phyloP scores from a whole-genome alignment of 2,113 vertebrate genomes.

The Daubentonia madagascariensis region DNA sequence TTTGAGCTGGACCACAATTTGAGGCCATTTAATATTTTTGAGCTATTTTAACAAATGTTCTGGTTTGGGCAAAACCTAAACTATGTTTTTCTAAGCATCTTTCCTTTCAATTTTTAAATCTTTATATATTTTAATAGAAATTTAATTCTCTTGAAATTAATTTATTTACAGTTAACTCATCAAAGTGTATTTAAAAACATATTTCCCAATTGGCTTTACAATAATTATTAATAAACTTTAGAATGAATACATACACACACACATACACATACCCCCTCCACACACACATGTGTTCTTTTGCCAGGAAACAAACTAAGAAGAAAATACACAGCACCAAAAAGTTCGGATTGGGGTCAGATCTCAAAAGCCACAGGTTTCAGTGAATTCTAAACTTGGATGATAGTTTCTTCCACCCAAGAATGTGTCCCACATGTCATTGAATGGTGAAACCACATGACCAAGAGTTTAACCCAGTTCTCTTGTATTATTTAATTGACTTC shows the following conservation, averaged over 20 bases:
- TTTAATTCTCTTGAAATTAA: conserved; percentile 10
- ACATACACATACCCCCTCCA: neutral
- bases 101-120: conserved; percentile 19
- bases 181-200: conserved; percentile 18
- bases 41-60: conserved; percentile 64
- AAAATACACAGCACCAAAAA: conserved; percentile 45
- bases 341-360: conserved; percentile 62
- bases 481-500: conserved; percentile 67
- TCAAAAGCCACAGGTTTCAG: conserved; percentile 50
- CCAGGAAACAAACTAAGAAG: conserved; percentile 38
- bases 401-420: conserved; percentile 60
- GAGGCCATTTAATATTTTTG: conserved; percentile 45
- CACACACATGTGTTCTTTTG: neutral
- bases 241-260: neutral
- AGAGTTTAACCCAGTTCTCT: conserved; percentile 53
- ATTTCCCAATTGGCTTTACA: conserved; percentile 11
- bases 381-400: conserved; percentile 50
- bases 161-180: conserved; percentile 47
- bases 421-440: conserved; percentile 48
- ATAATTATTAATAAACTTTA: conserved; percentile 36
- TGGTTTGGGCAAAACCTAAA: conserved; percentile 51
- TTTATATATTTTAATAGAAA: conserved; percentile 45
- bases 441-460: conserved; percentile 48
- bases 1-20: conserved; percentile 48
- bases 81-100: conserved; percentile 38